Conservation (phyloP, 2,113 vertebrate species). For the Podocnemis expansa region DNA sequence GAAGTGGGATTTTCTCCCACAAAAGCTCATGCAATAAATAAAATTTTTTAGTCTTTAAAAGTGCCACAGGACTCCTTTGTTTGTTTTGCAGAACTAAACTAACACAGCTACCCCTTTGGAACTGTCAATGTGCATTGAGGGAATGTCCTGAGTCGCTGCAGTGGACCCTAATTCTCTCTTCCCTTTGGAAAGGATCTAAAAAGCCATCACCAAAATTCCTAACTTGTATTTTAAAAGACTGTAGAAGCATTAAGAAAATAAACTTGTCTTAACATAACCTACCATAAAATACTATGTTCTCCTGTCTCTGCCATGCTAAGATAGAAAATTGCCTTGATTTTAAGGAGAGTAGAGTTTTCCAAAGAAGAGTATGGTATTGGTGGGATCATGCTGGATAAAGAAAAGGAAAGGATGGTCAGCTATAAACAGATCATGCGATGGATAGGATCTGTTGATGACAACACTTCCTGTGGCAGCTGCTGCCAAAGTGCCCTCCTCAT, state of each 20-base stretch:
- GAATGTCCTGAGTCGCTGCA: not conserved
- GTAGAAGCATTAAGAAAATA: not conserved
- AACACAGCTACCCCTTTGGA: too few species aligned
- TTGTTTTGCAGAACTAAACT: too few species aligned
- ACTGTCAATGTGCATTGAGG: not conserved
- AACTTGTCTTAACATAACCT: not conserved
- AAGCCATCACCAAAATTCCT: not conserved
- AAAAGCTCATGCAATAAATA: too few species aligned
- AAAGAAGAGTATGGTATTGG: slow-evolving; percentile 67
- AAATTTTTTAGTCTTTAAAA: too few species aligned
- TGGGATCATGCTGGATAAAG: slow-evolving; percentile 74
- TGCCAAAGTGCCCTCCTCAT: slow-evolving; percentile 76
- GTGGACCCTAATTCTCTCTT: not conserved
- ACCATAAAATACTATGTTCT: not conserved
- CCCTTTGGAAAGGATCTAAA: not conserved
- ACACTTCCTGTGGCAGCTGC: slow-evolving; percentile 58
- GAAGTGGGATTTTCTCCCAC: too few species aligned
- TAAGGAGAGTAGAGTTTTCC: slow-evolving; percentile 76
- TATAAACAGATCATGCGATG: slow-evolving; percentile 59
- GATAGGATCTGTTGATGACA: not conserved
- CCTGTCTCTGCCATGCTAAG: not conserved
- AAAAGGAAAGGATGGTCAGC: slow-evolving; percentile 78
- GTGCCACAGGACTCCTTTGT: too few species aligned
- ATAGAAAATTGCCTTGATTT: not conserved
- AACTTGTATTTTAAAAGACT: not conserved